Evolutionary conservation across 2,113 vertebrate species (phyloP).

Genomic region (Nothoprocta perdicaria): DNA sequence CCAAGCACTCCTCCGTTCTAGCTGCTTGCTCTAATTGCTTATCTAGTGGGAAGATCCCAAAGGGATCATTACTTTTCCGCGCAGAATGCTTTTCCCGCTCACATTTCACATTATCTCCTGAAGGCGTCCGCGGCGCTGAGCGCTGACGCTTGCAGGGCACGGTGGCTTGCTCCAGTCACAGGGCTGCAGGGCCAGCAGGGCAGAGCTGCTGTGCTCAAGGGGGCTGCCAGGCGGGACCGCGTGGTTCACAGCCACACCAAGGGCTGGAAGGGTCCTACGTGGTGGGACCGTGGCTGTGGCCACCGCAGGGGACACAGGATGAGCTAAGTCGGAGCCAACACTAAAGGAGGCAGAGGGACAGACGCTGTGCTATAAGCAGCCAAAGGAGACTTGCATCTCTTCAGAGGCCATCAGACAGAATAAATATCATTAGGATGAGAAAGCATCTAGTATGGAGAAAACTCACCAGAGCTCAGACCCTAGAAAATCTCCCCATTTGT

Average conservation of each 20-base stretch:
- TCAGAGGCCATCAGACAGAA: background rate
- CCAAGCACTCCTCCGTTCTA: background rate
- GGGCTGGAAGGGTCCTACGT: background rate
- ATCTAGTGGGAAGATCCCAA: slow-evolving; percentile 59
- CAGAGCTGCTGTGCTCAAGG: background rate
- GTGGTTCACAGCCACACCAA: background rate
- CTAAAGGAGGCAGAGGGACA: background rate
- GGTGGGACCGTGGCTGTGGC: background rate
- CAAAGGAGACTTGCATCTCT: background rate
- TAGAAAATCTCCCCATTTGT: background rate
- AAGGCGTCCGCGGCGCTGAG: slow-evolving; percentile 9
- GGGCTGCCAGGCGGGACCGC: background rate
- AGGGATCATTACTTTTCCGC: slow-evolving; percentile 54
- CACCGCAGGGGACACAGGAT: background rate
- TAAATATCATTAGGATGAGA: background rate
- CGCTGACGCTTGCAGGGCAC: background rate
- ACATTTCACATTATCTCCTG: slow-evolving; percentile 55
- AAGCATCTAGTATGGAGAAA: background rate
- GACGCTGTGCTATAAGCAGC: background rate
- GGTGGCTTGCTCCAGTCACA: background rate
- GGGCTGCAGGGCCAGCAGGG: background rate
- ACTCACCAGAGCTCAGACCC: background rate
- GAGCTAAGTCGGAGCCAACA: background rate
- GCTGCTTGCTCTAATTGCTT: slow-evolving; percentile 53
- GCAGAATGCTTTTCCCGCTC: slow-evolving; percentile 51